Percentiles rank a stretch among this genome's conserved stretches.
phyloP scores from a whole-genome alignment of 2,797 vertebrate species.

The Gymnodraco acuticeps region DNA sequence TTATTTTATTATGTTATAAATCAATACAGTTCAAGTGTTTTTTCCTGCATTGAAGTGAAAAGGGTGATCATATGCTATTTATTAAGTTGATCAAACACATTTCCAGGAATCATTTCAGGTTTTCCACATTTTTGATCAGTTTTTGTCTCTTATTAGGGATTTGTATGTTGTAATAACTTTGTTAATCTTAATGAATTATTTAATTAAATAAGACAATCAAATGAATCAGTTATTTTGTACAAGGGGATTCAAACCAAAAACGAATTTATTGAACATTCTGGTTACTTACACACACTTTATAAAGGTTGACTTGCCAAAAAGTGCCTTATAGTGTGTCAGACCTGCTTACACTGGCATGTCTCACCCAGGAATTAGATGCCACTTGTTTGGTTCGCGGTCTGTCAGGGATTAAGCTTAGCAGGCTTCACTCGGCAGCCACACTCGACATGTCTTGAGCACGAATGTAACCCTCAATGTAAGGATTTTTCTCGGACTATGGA shows the following conservation, averaged over 20 bases:
- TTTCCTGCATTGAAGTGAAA: background rate
- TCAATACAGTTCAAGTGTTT: background rate
- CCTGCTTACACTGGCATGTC: constrained; percentile 41
- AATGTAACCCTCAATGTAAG: constrained; percentile 67
- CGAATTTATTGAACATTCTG: background rate
- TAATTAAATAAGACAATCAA: background rate
- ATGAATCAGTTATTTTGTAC: background rate
- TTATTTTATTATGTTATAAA: too few relatives aligned
- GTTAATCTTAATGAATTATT: background rate
- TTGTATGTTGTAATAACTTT: background rate
- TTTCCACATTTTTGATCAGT: background rate
- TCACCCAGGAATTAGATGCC: constrained; percentile 61
- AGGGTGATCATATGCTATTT: background rate
- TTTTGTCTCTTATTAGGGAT: background rate
- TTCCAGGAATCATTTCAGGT: background rate
- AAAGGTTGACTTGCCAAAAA: background rate
- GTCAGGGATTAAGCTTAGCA: constrained; percentile 79
- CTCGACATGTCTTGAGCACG: constrained; percentile 80
- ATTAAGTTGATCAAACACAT: background rate
- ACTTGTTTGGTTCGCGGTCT: constrained; percentile 46
- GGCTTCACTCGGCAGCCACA: constrained; percentile 70
- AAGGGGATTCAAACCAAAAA: background rate
- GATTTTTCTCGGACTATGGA: constrained; percentile 88
- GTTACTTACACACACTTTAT: background rate
- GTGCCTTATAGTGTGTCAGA: constrained; percentile 16